Conservation (phyloP, 2,113 vertebrate species). For the Pluvianellus socialis region DNA sequence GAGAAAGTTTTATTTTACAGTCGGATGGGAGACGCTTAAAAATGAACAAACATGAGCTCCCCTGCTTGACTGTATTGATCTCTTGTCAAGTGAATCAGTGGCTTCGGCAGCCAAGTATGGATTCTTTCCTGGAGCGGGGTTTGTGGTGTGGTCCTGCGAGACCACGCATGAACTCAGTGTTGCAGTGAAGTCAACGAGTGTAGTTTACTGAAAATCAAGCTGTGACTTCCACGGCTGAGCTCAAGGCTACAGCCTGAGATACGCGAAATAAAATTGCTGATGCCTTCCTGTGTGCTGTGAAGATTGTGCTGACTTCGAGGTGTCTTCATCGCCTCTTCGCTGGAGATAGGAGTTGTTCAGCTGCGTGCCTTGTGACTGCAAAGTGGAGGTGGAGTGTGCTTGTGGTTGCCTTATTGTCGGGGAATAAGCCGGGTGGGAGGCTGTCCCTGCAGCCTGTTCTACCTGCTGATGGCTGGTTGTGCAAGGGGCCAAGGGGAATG, state of each 20-base stretch:
- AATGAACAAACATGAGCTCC: neutral
- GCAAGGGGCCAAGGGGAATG: neutral
- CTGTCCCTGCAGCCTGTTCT: neutral
- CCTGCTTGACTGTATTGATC: neutral
- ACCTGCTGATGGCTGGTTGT: neutral
- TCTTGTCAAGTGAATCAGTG: neutral
- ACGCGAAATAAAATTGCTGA: neutral
- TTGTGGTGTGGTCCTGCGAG: neutral
- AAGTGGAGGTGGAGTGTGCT: neutral
- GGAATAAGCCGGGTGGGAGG: neutral
- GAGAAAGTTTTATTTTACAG: neutral
- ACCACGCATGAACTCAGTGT: neutral
- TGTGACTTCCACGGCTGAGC: neutral
- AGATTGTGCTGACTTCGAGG: neutral
- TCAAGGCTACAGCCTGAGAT: neutral
- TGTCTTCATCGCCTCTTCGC: neutral
- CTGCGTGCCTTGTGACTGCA: neutral
- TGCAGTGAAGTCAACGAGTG: neutral
- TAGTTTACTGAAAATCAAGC: neutral
- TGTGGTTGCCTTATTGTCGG: neutral
- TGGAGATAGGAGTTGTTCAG: neutral
- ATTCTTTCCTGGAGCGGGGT: neutral
- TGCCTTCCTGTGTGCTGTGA: neutral
- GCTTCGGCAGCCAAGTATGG: neutral
- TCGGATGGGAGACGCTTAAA: neutral